Evolutionary conservation across 2,797 vertebrate species (phyloP).

Genomic region (Rhynchonycteris naso): DNA sequence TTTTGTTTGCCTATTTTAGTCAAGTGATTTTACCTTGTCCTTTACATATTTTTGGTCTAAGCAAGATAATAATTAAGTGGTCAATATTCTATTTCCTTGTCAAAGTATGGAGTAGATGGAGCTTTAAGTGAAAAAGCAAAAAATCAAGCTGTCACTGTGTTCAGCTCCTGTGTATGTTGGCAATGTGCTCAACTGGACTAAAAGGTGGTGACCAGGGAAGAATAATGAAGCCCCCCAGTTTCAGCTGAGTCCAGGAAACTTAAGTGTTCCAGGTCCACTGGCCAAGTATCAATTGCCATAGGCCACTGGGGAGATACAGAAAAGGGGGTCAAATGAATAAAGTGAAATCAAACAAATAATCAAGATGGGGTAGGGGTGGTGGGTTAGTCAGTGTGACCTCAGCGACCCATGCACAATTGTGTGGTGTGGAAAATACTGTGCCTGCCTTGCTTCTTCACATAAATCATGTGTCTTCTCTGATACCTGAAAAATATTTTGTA

Average conservation of each 20-base stretch:
- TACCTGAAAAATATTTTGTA: neutral
- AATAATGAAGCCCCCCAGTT: rapidly evolving
- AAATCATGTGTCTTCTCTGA: neutral
- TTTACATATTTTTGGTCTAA: neutral
- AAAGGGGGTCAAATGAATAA: rapidly evolving
- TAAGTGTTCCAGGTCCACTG: neutral
- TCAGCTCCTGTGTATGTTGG: rapidly evolving
- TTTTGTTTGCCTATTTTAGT: neutral
- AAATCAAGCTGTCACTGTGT: neutral
- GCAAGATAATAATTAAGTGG: neutral
- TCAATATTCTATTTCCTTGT: neutral
- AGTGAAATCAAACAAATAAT: rapidly evolving
- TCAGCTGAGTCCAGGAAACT: no score
- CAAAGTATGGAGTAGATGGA: neutral
- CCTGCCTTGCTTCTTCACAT: neutral
- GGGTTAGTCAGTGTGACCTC: neutral
- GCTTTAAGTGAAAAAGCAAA: neutral
- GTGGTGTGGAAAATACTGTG: rapidly evolving
- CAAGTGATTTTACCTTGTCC: neutral
- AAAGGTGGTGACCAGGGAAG: neutral
- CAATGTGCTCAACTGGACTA: neutral
- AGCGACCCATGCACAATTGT: rapidly evolving
- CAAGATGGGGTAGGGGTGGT: no score
- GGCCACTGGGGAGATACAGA: neutral
- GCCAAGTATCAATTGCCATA: rapidly evolving